A percentile compares a stretch with the other conserved stretches of the same genome.
Evolutionary conservation across 92 coral and sea anemone genomes (phyloP).

Genomic region (Epizoanthus stellaris): DNA sequence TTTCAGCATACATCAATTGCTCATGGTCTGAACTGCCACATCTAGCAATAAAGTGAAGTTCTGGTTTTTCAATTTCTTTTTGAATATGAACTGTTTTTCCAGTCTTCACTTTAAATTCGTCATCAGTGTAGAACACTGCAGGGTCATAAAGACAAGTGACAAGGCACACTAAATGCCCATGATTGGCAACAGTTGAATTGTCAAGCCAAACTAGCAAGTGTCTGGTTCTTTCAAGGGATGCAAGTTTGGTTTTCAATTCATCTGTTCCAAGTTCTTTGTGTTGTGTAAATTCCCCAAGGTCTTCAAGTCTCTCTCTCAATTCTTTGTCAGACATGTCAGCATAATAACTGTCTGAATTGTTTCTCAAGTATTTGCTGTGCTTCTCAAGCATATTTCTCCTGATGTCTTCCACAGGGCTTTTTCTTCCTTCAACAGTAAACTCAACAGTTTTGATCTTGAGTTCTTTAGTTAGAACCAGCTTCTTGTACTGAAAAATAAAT

Average conservation of each 20-base stretch:
- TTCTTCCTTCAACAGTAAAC: constrained; percentile 58
- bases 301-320: constrained; percentile 25
- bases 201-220: constrained; percentile 26
- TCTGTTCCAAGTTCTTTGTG: neutral
- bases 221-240: constrained; percentile 40
- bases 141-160: constrained; percentile 48
- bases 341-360: constrained; percentile 27
- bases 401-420: constrained; percentile 47
- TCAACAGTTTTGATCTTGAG: constrained; percentile 17
- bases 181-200: constrained; percentile 39
- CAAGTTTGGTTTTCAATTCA: constrained; percentile 25
- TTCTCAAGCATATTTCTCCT: constrained; percentile 46
- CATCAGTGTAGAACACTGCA: constrained; percentile 46
- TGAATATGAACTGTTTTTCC: constrained; percentile 53
- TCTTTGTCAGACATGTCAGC: neutral
- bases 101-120: constrained; percentile 47
- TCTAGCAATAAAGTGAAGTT: constrained; percentile 55
- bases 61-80: constrained; percentile 55
- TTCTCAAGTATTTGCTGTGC: constrained; percentile 38
- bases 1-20: constrained; percentile 51
- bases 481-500: constrained; percentile 29
- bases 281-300: constrained; percentile 35
- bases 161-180: constrained; percentile 59
- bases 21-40: constrained; percentile 60
- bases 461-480: constrained; percentile 31